Evolutionary conservation across 2,113 vertebrate species (phyloP).

Genomic region (Eupsittula cactorum): DNA sequence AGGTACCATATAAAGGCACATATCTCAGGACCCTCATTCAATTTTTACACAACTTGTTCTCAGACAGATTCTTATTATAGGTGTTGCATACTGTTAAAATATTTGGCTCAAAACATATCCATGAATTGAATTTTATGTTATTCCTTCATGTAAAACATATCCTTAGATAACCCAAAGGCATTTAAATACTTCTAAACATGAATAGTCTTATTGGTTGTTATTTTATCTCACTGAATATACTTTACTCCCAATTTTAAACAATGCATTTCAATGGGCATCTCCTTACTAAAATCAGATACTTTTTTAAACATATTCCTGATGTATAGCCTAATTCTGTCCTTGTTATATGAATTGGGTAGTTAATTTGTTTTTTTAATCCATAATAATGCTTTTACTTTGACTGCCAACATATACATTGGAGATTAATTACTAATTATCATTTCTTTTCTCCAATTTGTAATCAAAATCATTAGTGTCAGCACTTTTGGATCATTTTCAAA

Average conservation of each 20-base stretch:
- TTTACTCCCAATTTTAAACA: not conserved
- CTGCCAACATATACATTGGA: not conserved
- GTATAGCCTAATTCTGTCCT: not conserved
- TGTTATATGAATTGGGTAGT: not conserved
- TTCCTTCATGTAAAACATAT: not conserved
- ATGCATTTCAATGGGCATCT: not conserved
- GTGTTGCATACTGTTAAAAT: not conserved
- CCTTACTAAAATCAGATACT: not conserved
- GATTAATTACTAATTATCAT: not conserved
- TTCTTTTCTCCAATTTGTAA: not conserved
- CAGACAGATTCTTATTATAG: not conserved
- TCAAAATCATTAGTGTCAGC: not conserved
- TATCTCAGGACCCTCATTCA: not conserved
- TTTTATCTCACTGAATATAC: not conserved
- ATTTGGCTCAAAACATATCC: not conserved
- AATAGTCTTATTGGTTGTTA: not conserved
- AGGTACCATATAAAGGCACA: not conserved
- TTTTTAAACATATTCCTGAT: not conserved
- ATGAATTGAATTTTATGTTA: not conserved
- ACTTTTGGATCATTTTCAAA: not conserved
- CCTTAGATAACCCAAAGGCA: not conserved
- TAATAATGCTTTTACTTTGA: not conserved
- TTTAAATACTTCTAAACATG: not conserved
- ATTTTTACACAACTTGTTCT: not conserved
- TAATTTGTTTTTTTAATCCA: not conserved